phyloP scores from a whole-genome alignment of 2,797 vertebrate genomes.

The Lacerta bilineata region DNA sequence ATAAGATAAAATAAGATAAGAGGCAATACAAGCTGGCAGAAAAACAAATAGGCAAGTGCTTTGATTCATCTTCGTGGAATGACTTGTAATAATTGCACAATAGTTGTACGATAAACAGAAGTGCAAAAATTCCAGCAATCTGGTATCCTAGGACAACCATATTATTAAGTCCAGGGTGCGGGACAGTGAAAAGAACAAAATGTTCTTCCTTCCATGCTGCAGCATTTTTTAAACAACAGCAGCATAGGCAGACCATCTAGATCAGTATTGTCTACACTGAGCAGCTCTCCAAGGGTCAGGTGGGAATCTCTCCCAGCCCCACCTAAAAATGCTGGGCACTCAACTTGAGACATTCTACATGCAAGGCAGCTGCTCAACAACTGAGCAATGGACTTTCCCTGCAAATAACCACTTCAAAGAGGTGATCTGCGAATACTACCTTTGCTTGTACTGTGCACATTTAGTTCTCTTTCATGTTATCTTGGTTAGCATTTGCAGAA shows the following conservation, averaged over 20 bases:
- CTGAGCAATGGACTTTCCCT: too few species aligned
- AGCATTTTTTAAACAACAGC: background rate
- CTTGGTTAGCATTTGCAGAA: background rate
- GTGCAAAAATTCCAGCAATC: background rate
- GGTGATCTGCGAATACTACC: background rate
- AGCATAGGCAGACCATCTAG: too few species aligned
- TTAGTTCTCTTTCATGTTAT: background rate
- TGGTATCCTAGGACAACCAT: background rate
- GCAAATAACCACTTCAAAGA: background rate
- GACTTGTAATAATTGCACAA: background rate
- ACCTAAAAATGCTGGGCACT: too few species aligned
- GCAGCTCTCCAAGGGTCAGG: too few species aligned
- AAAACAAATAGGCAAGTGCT: background rate
- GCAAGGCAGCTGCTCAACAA: too few species aligned
- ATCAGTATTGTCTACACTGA: too few species aligned
- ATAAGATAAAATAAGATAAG: constrained; percentile 1
- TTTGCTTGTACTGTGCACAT: background rate
- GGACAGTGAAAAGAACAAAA: background rate
- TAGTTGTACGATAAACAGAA: background rate
- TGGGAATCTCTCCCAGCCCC: too few species aligned
- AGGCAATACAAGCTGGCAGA: background rate
- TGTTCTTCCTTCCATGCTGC: background rate
- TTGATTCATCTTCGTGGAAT: constrained; percentile 15
- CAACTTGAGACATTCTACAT: too few species aligned
- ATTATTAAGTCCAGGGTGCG: background rate